Evolutionary conservation across 2,797 vertebrate species (phyloP), one percentile per base, ranked within the genome.

Genomic region (Sebastes kiyomatsui): DNA sequence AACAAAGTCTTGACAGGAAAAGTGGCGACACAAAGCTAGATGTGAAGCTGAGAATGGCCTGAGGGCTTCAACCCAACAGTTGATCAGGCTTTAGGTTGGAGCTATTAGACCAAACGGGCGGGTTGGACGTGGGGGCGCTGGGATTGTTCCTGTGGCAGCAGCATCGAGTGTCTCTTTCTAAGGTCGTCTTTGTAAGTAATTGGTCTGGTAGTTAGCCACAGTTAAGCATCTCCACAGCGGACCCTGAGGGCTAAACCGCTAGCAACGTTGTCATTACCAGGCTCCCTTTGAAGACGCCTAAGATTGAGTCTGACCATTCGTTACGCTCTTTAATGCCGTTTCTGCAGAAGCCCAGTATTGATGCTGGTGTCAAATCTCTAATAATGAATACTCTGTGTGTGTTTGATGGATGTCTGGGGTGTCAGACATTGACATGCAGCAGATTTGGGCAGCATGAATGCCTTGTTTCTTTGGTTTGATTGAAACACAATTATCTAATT

Each of bases 161-260:
- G 86, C 87, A 68, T 84, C 54, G 18, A 91, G 86, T 80, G 81
- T 88, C 92, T 91, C 79, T 80, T 91, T 72, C 87, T 81, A 9
- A 84, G 87, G 85, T 87, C 56, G 64, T 75, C 89, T 89, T 83
- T 89, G 87, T 89, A 86, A 89, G 87, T 89, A 93, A 88, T 87
- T 89, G 90, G 90, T 72, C 76, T 70, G 83, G 83, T 89, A 74
- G 89, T 90, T 90, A 87, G 87, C 82, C 86, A 83, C 86, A 88
- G 87, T 85, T 89, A 84, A 90, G 85, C 77, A 88, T 85, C 90
- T 88, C 80, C 27, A 81, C 69, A 72, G 80, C 20, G 49, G 75
- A 87, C 83, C 89, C 85, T 13, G 70, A 84, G 88, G 90, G 80
- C 77, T 64, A 67, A 80, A 87, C 81, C 59, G 46, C 86, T n/a